Evolutionary conservation across 2,113 vertebrate species (phyloP).

Genomic region (Macheiramphus alcinus): DNA sequence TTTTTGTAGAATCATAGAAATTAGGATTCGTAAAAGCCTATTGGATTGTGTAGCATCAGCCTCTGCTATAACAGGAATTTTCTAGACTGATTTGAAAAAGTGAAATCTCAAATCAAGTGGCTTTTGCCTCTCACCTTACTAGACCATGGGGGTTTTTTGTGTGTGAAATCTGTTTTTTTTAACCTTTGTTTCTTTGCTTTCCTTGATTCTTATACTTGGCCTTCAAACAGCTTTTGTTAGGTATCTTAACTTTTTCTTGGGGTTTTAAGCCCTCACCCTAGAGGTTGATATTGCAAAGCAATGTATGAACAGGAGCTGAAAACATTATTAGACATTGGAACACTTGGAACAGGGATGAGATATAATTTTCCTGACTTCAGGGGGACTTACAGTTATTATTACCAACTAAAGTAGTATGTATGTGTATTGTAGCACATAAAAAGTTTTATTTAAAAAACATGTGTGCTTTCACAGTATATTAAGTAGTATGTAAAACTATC

Average conservation of each 20-base stretch:
- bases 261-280: not conserved
- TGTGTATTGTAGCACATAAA: not conserved
- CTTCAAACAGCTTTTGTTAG: not conserved
- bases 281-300: not conserved
- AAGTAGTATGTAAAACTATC: not conserved
- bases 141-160: not conserved
- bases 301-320: not conserved
- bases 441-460: not conserved
- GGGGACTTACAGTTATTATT: not conserved
- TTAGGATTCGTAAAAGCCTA: not conserved
- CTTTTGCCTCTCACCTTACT: not conserved
- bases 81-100: not conserved
- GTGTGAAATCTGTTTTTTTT: not conserved
- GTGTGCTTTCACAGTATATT: not conserved
- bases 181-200: not conserved
- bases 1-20: not conserved
- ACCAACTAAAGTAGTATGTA: not conserved
- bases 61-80: not conserved
- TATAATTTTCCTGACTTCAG: not conserved
- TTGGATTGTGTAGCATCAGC: not conserved
- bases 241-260: not conserved
- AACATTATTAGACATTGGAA: not conserved
- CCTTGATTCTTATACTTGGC: not conserved
- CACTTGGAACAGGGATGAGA: not conserved
- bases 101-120: not conserved